A percentile compares a stretch with the other conserved stretches of the same genome.
These are phyloP conservation scores for Tragelaphus scriptus DNA, from an alignment of 2,113 vertebrate genomes.

Conservation along the genomic window DNA sequence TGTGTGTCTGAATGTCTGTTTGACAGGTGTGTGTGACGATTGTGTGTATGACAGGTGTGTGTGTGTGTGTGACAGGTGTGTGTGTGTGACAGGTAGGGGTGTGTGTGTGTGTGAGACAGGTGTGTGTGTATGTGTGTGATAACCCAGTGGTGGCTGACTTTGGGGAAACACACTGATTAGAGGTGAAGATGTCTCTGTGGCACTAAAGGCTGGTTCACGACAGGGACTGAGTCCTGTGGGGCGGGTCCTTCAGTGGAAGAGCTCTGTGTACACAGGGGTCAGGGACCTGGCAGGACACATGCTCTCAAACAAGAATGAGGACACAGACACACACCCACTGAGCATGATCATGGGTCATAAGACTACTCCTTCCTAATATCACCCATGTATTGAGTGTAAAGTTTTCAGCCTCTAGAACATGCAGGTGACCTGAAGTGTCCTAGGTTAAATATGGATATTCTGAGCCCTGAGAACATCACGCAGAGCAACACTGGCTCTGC, in stretches of 20 bases:
- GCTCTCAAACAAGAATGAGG: neutral
- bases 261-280: neutral
- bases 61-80: no score
- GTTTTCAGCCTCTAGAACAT: neutral
- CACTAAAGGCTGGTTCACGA: neutral
- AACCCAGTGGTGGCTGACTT: neutral
- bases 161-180: neutral
- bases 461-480: neutral
- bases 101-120: neutral
- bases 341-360: fast-evolving
- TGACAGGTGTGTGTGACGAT: no score
- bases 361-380: neutral
- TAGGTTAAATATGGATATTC: fast-evolving
- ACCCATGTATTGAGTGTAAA: fast-evolving
- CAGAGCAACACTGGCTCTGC: neutral
- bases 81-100: no score
- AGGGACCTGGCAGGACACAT: no score
- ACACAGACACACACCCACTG: fast-evolving
- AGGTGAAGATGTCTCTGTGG: neutral
- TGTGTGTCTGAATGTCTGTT: no score
- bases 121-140: no score
- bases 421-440: neutral
- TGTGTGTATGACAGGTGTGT: no score
- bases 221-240: neutral
- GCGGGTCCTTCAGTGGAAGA: neutral